Evolutionary conservation across 2,113 vertebrate genomes (phyloP).

Genomic region (Todiramphus chloris): DNA sequence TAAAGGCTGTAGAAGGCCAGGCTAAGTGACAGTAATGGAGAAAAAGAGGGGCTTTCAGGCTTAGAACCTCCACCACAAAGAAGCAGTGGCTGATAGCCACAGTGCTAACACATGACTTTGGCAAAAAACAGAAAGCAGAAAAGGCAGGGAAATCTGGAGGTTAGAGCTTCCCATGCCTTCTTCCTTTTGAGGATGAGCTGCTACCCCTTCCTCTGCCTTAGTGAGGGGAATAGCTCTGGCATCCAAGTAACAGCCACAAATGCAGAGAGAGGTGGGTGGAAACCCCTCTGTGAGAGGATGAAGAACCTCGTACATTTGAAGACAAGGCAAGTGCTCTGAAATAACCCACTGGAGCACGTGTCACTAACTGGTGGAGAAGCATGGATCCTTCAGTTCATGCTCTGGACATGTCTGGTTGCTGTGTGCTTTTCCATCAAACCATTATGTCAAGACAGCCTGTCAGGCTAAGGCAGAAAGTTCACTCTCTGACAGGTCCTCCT

Average conservation of each 20-base stretch:
- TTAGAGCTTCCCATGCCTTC: not conserved
- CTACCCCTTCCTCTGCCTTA: not conserved
- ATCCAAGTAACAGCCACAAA: not conserved
- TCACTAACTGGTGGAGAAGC: not conserved
- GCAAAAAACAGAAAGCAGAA: not conserved
- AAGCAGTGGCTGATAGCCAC: fast-evolving
- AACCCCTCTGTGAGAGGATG: not conserved
- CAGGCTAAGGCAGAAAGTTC: not conserved
- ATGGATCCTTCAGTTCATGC: not conserved
- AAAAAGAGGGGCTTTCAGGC: not conserved
- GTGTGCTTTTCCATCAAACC: not conserved
- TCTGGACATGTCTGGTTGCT: not conserved
- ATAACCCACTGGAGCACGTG: not conserved
- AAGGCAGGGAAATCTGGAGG: not conserved
- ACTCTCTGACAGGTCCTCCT: not conserved
- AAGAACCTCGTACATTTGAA: not conserved
- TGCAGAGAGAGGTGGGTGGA: not conserved
- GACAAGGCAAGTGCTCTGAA: not conserved
- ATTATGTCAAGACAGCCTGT: not conserved
- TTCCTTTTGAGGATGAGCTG: not conserved
- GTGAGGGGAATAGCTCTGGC: not conserved
- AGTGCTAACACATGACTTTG: not conserved
- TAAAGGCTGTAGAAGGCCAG: not conserved
- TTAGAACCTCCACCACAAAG: not conserved
- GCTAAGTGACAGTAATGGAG: not conserved